A percentile compares a stretch with the other conserved stretches of the same genome.
These are phyloP conservation scores for Sepioteuthis lessoniana DNA, from an alignment of 2,888 invertebrate species.

Conservation along the genomic window DNA sequence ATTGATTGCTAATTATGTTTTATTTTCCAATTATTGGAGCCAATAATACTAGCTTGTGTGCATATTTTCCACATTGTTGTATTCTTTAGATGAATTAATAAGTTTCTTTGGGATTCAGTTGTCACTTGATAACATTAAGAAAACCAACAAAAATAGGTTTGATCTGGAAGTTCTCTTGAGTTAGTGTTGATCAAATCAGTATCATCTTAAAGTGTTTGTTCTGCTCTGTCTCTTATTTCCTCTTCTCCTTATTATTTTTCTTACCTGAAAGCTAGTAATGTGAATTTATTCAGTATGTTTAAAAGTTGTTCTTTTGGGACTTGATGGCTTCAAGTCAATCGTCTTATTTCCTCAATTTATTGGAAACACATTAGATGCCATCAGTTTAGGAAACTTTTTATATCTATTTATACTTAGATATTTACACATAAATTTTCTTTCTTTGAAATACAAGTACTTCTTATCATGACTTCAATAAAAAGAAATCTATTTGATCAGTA, in stretches of 20 bases:
- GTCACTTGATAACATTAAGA: background rate
- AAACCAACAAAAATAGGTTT: background rate
- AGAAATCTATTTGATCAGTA: no score
- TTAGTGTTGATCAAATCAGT: background rate
- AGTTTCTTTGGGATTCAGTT: background rate
- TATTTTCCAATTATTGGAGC: background rate
- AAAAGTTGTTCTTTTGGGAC: background rate
- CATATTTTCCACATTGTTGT: background rate
- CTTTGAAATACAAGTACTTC: no score
- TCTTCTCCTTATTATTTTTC: background rate
- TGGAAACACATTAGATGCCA: background rate
- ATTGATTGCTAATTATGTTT: slow-evolving; percentile 9
- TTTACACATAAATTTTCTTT: background rate
- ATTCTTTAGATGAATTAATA: background rate
- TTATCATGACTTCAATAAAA: no score
- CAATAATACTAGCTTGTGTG: background rate
- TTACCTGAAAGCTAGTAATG: background rate
- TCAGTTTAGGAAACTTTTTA: slow-evolving; percentile 1
- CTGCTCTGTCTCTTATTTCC: background rate
- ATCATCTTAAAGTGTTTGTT: background rate
- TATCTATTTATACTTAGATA: background rate
- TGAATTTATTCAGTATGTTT: background rate
- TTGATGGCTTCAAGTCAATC: background rate
- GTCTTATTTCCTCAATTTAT: background rate
- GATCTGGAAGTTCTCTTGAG: background rate